Evolutionary conservation across 1,140 invertebrate genomes (phyloP).

Genomic region (Cylas formicarius): DNA sequence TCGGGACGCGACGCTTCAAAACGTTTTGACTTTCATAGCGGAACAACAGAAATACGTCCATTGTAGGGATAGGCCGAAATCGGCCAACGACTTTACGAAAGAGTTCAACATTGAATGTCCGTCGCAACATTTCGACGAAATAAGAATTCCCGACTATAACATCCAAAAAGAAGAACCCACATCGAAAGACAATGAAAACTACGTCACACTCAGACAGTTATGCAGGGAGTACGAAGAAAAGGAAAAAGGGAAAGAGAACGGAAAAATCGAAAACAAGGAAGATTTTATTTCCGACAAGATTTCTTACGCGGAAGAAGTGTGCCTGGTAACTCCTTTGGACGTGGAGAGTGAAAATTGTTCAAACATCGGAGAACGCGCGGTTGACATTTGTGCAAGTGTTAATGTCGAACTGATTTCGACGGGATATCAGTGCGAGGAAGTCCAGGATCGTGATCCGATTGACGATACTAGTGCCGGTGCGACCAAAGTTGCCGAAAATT

Average conservation of each 20-base stretch:
- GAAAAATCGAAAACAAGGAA: constrained; percentile 17
- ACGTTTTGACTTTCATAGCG: constrained; percentile 65
- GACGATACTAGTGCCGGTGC: constrained; percentile 8
- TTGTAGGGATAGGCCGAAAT: constrained; percentile 48
- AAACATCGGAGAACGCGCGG: constrained; percentile 35
- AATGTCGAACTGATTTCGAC: constrained; percentile 32
- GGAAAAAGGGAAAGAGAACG: constrained; percentile 25
- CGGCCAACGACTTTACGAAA: constrained; percentile 33
- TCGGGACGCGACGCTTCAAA: constrained; percentile 62
- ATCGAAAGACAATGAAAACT: constrained; percentile 33
- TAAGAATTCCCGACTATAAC: constrained; percentile 20
- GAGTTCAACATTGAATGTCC: constrained; percentile 40
- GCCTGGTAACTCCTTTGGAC: constrained; percentile 46
- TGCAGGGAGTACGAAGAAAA: constrained; percentile 31
- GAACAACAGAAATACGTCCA: constrained; percentile 66
- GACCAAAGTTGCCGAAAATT: constrained; percentile 17
- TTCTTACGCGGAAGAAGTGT: constrained; percentile 60
- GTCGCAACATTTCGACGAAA: constrained; percentile 28
- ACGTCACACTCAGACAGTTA: constrained; percentile 39
- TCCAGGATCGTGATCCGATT: constrained; percentile 13
- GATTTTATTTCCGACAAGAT: constrained; percentile 29
- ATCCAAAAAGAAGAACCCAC: constrained; percentile 23
- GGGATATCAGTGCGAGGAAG: constrained; percentile 27
- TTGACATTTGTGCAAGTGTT: constrained; percentile 40
- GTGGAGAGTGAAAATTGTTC: constrained; percentile 41